Conservation (phyloP, 2,797 vertebrate species). For the Diglossa cyanea region DNA sequence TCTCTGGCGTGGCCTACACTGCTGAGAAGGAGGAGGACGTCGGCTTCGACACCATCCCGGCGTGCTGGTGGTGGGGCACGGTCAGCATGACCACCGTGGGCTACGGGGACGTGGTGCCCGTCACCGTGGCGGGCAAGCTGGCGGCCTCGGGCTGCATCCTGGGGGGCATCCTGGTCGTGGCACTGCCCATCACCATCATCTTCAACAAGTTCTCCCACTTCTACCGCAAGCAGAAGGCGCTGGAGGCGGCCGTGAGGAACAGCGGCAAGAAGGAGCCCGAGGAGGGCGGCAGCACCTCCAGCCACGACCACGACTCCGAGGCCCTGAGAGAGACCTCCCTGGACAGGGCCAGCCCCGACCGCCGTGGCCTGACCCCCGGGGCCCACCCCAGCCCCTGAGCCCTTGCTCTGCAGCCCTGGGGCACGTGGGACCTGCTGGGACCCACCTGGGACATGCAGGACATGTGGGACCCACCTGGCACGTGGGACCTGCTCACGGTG, state of each 20-base stretch:
- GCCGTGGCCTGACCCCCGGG: neutral
- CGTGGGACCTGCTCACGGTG: neutral
- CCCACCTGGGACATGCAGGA: too few relatives aligned
- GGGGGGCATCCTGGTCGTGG: constrained; percentile 92
- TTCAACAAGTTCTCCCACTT: constrained; percentile 99
- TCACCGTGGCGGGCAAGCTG: constrained; percentile 91
- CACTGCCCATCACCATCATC: constrained; percentile 97
- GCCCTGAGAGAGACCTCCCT: constrained; percentile 67
- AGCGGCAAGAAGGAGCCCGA: constrained; percentile 69
- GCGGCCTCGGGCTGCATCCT: constrained; percentile 94
- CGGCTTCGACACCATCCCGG: constrained; percentile 94
- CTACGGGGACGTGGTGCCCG: constrained; percentile 93
- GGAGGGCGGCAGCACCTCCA: constrained; percentile 15
- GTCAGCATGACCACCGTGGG: constrained; percentile 99
- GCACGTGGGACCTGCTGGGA: neutral
- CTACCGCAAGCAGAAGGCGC: constrained; percentile 93
- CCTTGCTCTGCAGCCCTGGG: accelerated
- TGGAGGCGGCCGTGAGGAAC: constrained; percentile 92
- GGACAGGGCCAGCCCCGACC: constrained; percentile 56
- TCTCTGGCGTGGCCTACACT: constrained; percentile 93
- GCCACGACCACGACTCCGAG: constrained; percentile 33
- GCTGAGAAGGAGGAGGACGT: constrained; percentile 92
- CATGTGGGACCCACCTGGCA: neutral
- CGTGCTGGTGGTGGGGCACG: constrained; percentile 99
- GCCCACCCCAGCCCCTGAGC: constrained; percentile 26